Percentiles rank a stretch among this genome's conserved stretches.
Evolutionary conservation across 2,888 invertebrate species (phyloP).

Genomic region (Diarsia rubi): DNA sequence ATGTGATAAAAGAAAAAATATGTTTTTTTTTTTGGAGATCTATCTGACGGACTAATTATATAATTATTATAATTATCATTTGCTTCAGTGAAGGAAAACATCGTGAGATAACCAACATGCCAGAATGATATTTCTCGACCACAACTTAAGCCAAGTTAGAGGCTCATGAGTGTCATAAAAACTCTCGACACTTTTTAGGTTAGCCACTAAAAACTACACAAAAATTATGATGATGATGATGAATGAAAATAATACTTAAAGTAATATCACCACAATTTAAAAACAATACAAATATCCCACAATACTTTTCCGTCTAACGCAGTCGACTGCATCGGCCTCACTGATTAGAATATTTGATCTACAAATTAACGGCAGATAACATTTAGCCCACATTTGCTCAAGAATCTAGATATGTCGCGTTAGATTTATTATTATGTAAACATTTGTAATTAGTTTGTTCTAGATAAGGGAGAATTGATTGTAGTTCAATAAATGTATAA

Average conservation of each 20-base stretch:
- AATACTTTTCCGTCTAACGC: background rate
- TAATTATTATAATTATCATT: too few species aligned
- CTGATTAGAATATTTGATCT: conserved; percentile 23
- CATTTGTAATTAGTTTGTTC: background rate
- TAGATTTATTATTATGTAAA: conserved; percentile 24
- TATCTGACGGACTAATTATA: too few species aligned
- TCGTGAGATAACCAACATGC: too few species aligned
- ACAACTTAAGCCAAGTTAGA: too few species aligned
- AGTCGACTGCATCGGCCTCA: background rate
- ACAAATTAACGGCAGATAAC: conserved; percentile 7
- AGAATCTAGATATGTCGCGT: conserved; percentile 19
- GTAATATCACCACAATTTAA: background rate
- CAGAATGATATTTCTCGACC: too few species aligned
- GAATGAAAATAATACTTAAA: background rate
- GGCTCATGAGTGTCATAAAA: too few species aligned
- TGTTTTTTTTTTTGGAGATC: too few species aligned
- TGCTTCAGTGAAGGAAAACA: too few species aligned
- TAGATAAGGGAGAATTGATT: conserved; percentile 2
- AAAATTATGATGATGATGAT: too few species aligned
- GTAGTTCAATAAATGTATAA: background rate
- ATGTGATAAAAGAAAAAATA: too few species aligned
- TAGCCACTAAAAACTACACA: too few species aligned
- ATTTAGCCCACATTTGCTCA: conserved; percentile 10
- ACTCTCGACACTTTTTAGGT: too few species aligned
- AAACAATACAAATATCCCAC: background rate